phyloP scores from a whole-genome alignment of 2,113 vertebrate genomes.

The Charina bottae region DNA sequence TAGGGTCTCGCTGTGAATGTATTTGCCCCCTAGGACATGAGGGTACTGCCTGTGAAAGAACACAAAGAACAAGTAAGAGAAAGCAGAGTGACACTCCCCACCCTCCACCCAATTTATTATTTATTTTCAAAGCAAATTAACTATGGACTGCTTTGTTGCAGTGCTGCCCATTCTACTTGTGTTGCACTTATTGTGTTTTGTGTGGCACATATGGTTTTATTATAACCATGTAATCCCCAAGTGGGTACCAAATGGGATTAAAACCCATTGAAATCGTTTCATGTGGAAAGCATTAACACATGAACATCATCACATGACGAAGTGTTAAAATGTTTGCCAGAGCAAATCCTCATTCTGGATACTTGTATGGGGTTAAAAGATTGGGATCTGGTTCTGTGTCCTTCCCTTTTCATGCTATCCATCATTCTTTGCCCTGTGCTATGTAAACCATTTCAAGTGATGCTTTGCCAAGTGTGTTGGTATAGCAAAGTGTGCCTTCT shows the following conservation, averaged over 20 bases:
- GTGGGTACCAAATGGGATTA: not conserved
- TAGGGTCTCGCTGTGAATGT: constrained; percentile 86
- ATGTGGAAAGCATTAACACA: not conserved
- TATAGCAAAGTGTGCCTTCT: not conserved
- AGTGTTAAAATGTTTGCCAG: not conserved
- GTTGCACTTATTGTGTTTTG: not conserved
- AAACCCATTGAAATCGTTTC: not conserved
- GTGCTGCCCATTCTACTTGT: not conserved
- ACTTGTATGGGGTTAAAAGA: not conserved
- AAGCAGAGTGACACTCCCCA: not conserved
- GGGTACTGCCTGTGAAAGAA: constrained; percentile 85
- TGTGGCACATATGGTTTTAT: not conserved
- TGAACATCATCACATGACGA: not conserved
- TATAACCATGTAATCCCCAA: not conserved
- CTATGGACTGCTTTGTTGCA: not conserved
- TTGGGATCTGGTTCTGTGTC: not conserved
- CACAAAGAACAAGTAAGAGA: constrained; percentile 72
- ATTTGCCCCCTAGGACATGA: constrained; percentile 83
- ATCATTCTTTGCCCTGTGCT: not conserved
- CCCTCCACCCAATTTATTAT: not conserved
- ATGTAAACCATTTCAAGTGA: not conserved
- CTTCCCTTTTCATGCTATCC: not conserved
- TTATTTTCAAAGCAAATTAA: not conserved
- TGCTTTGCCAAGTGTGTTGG: not conserved
- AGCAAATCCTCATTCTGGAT: not conserved